Evolutionary conservation across 2,113 vertebrate genomes (phyloP).

Genomic region (Varanus salvator): DNA sequence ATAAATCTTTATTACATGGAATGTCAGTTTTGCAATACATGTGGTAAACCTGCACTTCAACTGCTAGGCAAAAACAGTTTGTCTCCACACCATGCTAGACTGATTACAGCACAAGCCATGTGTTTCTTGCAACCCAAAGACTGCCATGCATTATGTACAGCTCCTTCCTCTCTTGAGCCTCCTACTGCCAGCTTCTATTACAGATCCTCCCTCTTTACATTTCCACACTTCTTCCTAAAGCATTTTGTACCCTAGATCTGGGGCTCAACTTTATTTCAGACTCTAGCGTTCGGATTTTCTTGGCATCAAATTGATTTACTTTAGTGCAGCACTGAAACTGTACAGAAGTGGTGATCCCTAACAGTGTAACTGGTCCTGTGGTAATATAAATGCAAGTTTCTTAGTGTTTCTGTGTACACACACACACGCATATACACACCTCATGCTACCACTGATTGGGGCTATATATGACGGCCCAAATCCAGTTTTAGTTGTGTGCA

Average conservation of each 20-base stretch:
- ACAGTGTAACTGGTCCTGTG: not conserved
- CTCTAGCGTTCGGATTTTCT: not conserved
- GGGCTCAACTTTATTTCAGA: not conserved
- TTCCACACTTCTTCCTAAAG: not conserved
- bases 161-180: not conserved
- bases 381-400: not conserved
- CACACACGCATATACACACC: no score
- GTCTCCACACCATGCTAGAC: conserved; percentile 47
- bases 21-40: conserved; percentile 48
- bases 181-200: not conserved
- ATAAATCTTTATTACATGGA: conserved; percentile 55
- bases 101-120: not conserved
- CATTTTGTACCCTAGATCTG: not conserved
- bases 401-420: not conserved
- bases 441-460: not conserved
- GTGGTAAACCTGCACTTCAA: conserved; percentile 26
- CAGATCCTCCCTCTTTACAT: not conserved
- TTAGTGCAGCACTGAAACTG: not conserved
- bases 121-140: not conserved
- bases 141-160: not conserved
- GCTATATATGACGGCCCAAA: no score
- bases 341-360: not conserved
- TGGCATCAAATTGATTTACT: not conserved
- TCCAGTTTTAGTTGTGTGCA: not conserved
- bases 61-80: conserved; percentile 51